Base-by-base conservation (phyloP, 2,797 vertebrate genomes). In the Leptodactylus fallax region DNA sequence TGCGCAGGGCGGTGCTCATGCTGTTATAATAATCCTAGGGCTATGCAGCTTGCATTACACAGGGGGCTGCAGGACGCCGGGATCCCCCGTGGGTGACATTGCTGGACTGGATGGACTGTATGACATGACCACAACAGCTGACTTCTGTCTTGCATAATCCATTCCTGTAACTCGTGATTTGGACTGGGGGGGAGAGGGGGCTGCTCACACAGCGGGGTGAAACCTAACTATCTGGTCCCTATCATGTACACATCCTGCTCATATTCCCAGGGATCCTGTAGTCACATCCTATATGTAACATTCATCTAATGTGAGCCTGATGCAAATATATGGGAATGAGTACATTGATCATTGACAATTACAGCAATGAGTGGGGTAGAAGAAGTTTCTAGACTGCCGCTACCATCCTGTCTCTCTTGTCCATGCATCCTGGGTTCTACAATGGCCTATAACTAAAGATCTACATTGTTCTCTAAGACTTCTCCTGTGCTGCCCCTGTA, bases 121-220 rank as follows among this genome's bases (percentile, higher is more conserved):
- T 67, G 67, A 83, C 61, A 63, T 76, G 69, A 58, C 14, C 72
- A 67, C 58, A 79, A 82, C 86, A 87, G 86, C 86, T 87, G 86
- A 87, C 8, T 23, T 25, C 3, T 25, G 36, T 12, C 79, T 63
- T 58, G 53, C 81, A 25, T 49, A 85, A 58, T 67, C 72, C 60
- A 78, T 58, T 78, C 49, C 80, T 78, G 60, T 10, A 11, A 49
- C 86, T 77, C 49, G 71, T 87, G 79, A 87, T 56, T 77, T 17
- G 6, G 17, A 23, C 14, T 12, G 56, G 51, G 3, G 19, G 51
- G 17, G 45, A 55, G 36, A 11, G 21, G 49, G 27, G 67, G 16
- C 17, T 49, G 12, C 19, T 21, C 49, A 6, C 21, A 12, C 19
- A n/a, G 21, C 23, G 9, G 19, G 69, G 53, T 6, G 23, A 67